Base-by-base conservation (phyloP, 2,113 vertebrate species). In the Archilochus colubris region DNA sequence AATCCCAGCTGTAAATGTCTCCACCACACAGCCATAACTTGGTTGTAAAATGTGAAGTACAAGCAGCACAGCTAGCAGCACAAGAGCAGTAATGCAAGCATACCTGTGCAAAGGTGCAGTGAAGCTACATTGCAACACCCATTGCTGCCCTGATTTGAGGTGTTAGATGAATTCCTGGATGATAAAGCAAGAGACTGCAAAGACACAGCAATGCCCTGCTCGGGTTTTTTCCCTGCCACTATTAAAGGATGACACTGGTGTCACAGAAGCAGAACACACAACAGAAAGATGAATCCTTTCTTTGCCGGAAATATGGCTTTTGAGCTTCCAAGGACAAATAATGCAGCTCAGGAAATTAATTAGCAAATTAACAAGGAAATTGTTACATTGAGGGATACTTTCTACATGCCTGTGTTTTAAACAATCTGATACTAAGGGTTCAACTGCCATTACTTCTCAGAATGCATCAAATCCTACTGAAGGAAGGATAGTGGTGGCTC, bases 21-120 rank as follows among this genome's bases (percentile, higher is more conserved):
- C 68, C 57, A 73, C 31, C 9, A 48, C 2, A 11, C 17, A 55
- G 66, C 16, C 31, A 36, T 19, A 59, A 33, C 11, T 40, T 16
- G 3, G 12, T 48, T 78, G 36, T 5, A 50, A 59, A 59, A 27
- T 10, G 27, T 31, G 63, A 86, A 57, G 46, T 17, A 43, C 11
- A 38, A 33, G 46, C 82, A 61, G 19, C 3, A 28, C 33, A 81
- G 44, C 23, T n/a, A 70, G 38, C 24, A 66, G 46, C 3, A 75
- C n/a, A 77, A 53, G 30, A 53, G 33, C 15, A 64, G 38, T 36
- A 38, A 83, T 7, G 28, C 25, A 73, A 31, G 22, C 23, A 23
- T 16, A 55, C 7, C 12, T 48, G 4, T 10, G 33, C 20, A 57
- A 67, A 83, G 43, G 18, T 1, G 2, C 10, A 2, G 0, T 28